These are phyloP conservation scores for Yasuhikotakia modesta DNA, from an alignment of 2,797 vertebrate species.

Conservation along the genomic window DNA sequence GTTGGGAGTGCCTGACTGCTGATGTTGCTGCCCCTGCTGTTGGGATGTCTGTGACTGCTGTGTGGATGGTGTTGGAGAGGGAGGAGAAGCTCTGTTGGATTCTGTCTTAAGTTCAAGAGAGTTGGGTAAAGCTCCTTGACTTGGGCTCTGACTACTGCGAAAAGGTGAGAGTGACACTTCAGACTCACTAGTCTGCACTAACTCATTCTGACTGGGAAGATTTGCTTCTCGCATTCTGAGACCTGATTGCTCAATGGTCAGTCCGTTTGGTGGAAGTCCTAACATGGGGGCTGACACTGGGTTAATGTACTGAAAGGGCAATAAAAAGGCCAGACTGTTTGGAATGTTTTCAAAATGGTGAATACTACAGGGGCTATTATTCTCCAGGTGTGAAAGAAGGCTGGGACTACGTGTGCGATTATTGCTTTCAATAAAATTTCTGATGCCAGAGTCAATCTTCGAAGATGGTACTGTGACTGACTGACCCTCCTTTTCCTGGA, in stretches of 20 bases:
- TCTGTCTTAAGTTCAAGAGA: constrained; percentile 95
- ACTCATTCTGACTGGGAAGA: constrained; percentile 90
- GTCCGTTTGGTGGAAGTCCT: constrained; percentile 94
- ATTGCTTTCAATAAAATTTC: constrained; percentile 99
- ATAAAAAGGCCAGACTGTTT: constrained; percentile 95
- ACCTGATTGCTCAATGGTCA: constrained; percentile 90
- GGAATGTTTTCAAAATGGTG: constrained; percentile 99
- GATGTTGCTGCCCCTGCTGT: constrained; percentile 69
- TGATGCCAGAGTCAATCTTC: constrained; percentile 98
- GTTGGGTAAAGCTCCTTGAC: constrained; percentile 86
- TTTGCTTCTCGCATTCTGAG: constrained; percentile 89
- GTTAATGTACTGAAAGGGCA: constrained; percentile 99
- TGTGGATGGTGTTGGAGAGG: constrained; percentile 84
- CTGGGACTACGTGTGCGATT: constrained; percentile 96
- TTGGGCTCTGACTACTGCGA: constrained; percentile 86
- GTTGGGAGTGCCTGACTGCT: constrained; percentile 68
- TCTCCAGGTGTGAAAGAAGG: constrained; percentile 94
- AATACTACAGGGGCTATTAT: constrained; percentile 97
- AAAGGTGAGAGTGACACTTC: constrained; percentile 95
- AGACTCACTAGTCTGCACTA: constrained; percentile 93
- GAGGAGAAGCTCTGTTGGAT: constrained; percentile 88
- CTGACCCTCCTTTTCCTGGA: constrained; percentile 99
- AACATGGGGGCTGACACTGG: constrained; percentile 95
- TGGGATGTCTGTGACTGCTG: constrained; percentile 74
- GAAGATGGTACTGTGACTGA: constrained; percentile 95